phyloP scores from a whole-genome alignment of 2,113 vertebrate species.

The Oceanites oceanicus region DNA sequence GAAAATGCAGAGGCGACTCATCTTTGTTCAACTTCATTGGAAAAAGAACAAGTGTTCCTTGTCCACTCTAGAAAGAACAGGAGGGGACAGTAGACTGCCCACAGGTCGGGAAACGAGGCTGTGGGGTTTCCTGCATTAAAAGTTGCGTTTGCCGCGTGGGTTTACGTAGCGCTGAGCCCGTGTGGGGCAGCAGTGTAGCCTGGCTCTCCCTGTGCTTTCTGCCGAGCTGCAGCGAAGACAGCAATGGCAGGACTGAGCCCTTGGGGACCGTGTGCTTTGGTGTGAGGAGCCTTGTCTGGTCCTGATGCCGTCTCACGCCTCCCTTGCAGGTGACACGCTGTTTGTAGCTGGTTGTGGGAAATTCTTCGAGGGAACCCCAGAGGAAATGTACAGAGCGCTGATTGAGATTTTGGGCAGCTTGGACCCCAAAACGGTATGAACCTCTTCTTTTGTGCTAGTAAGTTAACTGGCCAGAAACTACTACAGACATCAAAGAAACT shows the following conservation, averaged over 20 bases:
- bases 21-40: background rate
- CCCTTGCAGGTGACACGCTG: conserved; percentile 87
- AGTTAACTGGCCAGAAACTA: background rate
- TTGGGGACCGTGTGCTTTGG: background rate
- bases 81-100: background rate
- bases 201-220: background rate
- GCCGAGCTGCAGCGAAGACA: background rate
- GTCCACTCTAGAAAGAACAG: background rate
- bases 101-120: background rate
- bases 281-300: background rate
- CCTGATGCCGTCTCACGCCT: background rate
- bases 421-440: conserved; percentile 86
- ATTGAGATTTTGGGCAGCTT: conserved; percentile 87
- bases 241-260: background rate
- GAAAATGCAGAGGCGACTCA: background rate
- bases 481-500: background rate
- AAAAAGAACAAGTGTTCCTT: background rate
- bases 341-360: conserved; percentile 96
- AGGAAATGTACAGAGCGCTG: conserved; percentile 94
- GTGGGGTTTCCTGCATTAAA: background rate
- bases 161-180: fast-evolving
- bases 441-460: background rate
- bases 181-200: background rate
- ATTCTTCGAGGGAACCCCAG: conserved; percentile 95
- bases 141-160: fast-evolving